Conservation (phyloP, 1,140 invertebrate species). For the Hyles vespertilio region DNA sequence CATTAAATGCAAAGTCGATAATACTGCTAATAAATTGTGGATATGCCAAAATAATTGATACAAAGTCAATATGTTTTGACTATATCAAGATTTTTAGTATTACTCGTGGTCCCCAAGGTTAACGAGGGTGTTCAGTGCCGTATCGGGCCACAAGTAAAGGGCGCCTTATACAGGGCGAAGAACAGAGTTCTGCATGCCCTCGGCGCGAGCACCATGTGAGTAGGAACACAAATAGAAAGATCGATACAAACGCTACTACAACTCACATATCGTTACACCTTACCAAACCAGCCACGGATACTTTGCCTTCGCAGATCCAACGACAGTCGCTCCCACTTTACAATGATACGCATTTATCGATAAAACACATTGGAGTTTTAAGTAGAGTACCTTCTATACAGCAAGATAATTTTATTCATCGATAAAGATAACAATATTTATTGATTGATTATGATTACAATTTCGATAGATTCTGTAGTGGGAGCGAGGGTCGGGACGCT, state of each 20-base stretch:
- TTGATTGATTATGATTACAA: too few relatives aligned
- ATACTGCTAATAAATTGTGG: constrained; percentile 54
- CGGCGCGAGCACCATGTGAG: too few relatives aligned
- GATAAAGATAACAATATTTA: too few relatives aligned
- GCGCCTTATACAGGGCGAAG: too few relatives aligned
- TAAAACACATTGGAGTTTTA: too few relatives aligned
- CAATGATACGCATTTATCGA: not conserved
- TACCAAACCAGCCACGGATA: constrained; percentile 66
- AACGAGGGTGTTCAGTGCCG: not conserved
- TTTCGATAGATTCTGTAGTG: too few relatives aligned
- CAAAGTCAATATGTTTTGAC: constrained; percentile 2
- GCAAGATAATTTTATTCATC: too few relatives aligned
- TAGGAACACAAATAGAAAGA: too few relatives aligned
- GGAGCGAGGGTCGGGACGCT: not conserved
- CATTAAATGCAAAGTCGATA: constrained; percentile 60
- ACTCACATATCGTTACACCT: constrained; percentile 11
- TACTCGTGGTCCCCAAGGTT: not conserved
- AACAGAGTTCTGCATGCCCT: too few relatives aligned
- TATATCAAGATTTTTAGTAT: not conserved
- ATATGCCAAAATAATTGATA: constrained; percentile 69
- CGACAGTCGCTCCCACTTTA: not conserved
- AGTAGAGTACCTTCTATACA: too few relatives aligned
- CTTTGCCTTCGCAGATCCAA: constrained; percentile 4
- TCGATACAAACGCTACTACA: not conserved
- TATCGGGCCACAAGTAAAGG: too few relatives aligned